These are phyloP conservation scores for Manis javanica DNA, from an alignment of 2,797 vertebrate species.

Conservation along the genomic window DNA sequence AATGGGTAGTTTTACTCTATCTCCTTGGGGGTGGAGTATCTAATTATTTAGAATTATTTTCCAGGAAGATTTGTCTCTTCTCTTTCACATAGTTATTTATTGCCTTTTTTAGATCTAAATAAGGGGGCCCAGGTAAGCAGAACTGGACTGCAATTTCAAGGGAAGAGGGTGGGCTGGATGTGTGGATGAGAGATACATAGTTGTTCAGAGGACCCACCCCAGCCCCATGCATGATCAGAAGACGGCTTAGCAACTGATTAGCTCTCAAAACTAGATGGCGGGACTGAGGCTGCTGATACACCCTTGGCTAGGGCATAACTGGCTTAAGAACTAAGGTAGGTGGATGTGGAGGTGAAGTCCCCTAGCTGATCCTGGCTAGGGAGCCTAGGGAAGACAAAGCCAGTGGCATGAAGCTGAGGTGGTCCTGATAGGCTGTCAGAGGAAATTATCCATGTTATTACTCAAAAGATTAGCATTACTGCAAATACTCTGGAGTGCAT, in stretches of 20 bases:
- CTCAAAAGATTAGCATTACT: neutral
- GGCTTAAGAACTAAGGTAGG: neutral
- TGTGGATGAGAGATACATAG: neutral
- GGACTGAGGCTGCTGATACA: neutral
- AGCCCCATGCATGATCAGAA: neutral
- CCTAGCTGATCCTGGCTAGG: neutral
- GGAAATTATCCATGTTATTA: neutral
- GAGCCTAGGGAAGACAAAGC: neutral
- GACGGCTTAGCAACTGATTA: neutral
- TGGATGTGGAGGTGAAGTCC: neutral
- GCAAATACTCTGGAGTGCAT: neutral
- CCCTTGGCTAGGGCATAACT: neutral
- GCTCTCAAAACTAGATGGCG: neutral
- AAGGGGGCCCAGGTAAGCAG: neutral
- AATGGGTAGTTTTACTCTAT: neutral
- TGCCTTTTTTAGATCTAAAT: neutral
- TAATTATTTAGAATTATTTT: slow-evolving; percentile 1
- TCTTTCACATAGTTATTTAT: neutral
- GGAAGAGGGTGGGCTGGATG: neutral
- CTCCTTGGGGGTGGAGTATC: neutral
- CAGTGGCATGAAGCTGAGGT: neutral
- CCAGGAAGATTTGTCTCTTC: neutral
- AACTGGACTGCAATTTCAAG: neutral
- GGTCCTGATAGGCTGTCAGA: neutral
- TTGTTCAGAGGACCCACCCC: neutral